Conservation (phyloP, 2,113 vertebrate genomes). For the Myocastor coypus region DNA sequence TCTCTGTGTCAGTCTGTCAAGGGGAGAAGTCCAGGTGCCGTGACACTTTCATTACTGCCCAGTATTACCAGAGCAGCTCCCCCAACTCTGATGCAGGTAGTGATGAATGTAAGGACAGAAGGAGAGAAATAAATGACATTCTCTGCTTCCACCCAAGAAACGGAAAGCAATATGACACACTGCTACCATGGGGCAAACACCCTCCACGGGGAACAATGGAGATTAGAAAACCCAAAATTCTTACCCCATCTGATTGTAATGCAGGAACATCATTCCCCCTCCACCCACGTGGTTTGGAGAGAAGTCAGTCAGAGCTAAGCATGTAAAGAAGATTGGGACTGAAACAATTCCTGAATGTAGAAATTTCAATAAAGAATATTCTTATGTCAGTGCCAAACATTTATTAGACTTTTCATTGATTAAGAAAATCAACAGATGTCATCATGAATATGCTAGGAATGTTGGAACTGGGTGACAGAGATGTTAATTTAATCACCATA, state of each 20-base stretch:
- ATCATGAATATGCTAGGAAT: background rate
- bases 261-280: background rate
- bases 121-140: background rate
- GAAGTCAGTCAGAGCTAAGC: background rate
- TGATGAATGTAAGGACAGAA: background rate
- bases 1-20: background rate
- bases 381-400: background rate
- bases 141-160: background rate
- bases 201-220: rapidly evolving
- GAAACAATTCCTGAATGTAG: background rate
- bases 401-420: background rate
- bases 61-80: background rate
- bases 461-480: background rate
- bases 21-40: background rate
- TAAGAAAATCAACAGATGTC: background rate
- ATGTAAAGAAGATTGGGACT: background rate
- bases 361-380: background rate
- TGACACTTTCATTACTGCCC: background rate
- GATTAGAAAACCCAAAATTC: background rate
- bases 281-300: too few species aligned
- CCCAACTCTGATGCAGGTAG: rapidly evolving
- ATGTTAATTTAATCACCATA: background rate
- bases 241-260: background rate
- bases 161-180: background rate
- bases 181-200: background rate